Conservation (phyloP, 1,140 invertebrate genomes). For the Drosophila bipectinata region DNA sequence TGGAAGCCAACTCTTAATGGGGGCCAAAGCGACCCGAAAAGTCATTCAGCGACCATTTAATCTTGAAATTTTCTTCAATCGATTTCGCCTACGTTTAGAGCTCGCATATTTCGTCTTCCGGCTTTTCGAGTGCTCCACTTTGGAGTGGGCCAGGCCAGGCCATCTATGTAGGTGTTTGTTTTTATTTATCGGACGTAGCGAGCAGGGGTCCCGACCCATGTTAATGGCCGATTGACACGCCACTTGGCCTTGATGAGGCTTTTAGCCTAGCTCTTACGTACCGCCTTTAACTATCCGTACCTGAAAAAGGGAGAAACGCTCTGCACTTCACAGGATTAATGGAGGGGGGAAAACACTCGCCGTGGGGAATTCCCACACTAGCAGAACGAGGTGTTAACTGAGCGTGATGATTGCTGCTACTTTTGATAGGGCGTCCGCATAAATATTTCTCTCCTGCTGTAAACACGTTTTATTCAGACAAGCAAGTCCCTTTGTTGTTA, state of each 20-base stretch:
- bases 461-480: constrained; percentile 35
- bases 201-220: constrained; percentile 39
- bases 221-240: constrained; percentile 82
- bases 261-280: constrained; percentile 26
- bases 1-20: neutral
- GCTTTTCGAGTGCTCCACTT: constrained; percentile 2
- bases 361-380: constrained; percentile 19
- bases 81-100: constrained; percentile 38
- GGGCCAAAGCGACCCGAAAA: constrained; percentile 14
- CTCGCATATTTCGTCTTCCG: constrained; percentile 17
- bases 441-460: constrained; percentile 71
- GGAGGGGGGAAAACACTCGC: constrained; percentile 11
- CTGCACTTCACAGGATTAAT: constrained; percentile 54
- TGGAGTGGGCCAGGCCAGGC: constrained; percentile 6
- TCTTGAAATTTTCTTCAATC: constrained; percentile 19
- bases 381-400: constrained; percentile 74
- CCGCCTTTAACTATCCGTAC: constrained; percentile 11
- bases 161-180: constrained; percentile 38
- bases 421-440: constrained; percentile 77
- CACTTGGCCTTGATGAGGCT: constrained; percentile 71
- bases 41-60: constrained; percentile 12
- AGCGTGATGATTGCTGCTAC: constrained; percentile 80
- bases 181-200: constrained; percentile 62
- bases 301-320: constrained; percentile 36
- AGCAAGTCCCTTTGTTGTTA: constrained; percentile 4